Conservation (phyloP, 2,797 vertebrate species). For the Danio aesculapii region DNA sequence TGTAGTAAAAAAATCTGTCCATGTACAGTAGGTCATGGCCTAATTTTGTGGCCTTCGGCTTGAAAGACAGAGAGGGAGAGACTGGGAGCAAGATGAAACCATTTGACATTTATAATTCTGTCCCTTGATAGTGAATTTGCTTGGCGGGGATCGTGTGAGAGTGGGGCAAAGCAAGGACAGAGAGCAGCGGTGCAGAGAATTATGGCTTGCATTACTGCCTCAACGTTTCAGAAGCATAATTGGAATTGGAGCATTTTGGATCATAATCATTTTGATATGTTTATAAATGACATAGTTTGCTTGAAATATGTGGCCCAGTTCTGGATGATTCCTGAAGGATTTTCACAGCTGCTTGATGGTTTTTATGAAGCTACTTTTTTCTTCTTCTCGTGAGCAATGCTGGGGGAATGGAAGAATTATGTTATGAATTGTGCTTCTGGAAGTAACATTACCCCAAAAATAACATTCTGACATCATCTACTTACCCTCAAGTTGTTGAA, state of each 20-base stretch:
- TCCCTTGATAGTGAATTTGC: slow-evolving; percentile 79
- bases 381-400: slow-evolving; percentile 61
- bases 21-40: slow-evolving; percentile 9
- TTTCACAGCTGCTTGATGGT: slow-evolving; percentile 72
- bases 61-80: slow-evolving; percentile 22
- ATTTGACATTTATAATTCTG: slow-evolving; percentile 80
- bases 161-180: slow-evolving; percentile 66
- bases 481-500: no score
- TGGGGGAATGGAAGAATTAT: slow-evolving; percentile 57
- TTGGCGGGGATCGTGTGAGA: slow-evolving; percentile 26
- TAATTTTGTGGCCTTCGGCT: slow-evolving; percentile 33
- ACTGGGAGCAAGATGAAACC: slow-evolving; percentile 68
- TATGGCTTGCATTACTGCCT: slow-evolving; percentile 75
- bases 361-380: slow-evolving; percentile 59
- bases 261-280: slow-evolving; percentile 32
- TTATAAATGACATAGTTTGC: not conserved
- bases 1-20: not conserved
- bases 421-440: no score
- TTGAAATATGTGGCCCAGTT: slow-evolving; percentile 56
- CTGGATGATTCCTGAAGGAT: slow-evolving; percentile 68
- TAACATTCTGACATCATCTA: no score
- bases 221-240: slow-evolving; percentile 71
- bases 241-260: slow-evolving; percentile 56
- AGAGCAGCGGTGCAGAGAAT: slow-evolving; percentile 74
- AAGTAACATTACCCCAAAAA: no score